phyloP scores from a whole-genome alignment of 2,888 invertebrate genomes.

The Amphipyra berbera region DNA sequence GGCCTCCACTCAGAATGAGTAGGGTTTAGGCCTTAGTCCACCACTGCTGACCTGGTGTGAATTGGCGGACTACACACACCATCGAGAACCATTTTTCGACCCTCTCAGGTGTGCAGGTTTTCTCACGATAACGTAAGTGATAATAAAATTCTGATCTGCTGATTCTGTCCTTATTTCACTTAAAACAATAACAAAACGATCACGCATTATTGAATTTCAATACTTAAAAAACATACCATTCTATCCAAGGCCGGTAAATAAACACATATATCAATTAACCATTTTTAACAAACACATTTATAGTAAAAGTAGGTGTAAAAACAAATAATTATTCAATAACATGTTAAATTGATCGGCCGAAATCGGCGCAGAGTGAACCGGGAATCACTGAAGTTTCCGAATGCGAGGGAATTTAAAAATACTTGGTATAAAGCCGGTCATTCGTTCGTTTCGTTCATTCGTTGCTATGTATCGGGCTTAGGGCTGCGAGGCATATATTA shows the following conservation, averaged over 20 bases:
- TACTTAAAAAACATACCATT: background rate
- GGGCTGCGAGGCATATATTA: constrained; percentile 55
- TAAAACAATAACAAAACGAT: no score
- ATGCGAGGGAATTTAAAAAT: constrained; percentile 64
- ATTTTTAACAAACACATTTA: background rate
- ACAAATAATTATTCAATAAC: constrained; percentile 34
- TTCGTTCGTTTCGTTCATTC: constrained; percentile 62
- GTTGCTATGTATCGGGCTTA: constrained; percentile 56
- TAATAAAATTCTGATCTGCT: no score
- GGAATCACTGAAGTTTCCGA: constrained; percentile 42
- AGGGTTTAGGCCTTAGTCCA: no score
- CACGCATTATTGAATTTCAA: background rate
- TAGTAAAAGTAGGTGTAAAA: background rate
- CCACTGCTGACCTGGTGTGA: no score
- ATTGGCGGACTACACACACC: no score
- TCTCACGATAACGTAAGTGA: no score
- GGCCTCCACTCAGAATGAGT: no score
- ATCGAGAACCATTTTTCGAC: no score
- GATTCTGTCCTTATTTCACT: no score
- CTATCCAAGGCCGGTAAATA: background rate
- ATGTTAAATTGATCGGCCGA: constrained; percentile 38
- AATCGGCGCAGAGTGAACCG: constrained; percentile 33
- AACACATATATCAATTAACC: background rate
- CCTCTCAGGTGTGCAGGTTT: no score
- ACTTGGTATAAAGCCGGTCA: constrained; percentile 62